Conservation (phyloP, 2,797 vertebrate genomes). For the Adelosebastes latens region DNA sequence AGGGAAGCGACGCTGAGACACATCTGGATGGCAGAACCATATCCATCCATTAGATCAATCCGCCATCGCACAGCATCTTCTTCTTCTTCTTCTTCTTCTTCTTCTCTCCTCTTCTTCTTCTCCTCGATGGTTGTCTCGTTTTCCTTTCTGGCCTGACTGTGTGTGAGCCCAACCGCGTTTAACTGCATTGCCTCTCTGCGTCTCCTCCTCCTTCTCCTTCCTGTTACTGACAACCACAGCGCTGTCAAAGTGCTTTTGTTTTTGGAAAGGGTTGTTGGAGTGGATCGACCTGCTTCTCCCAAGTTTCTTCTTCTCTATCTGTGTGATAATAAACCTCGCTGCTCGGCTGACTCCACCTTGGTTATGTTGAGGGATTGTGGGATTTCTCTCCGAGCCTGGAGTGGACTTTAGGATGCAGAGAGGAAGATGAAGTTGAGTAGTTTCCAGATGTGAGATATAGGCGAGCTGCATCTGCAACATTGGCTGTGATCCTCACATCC, state of each 20-base stretch:
- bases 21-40: slow-evolving; percentile 12
- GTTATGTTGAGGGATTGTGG: slow-evolving; percentile 21
- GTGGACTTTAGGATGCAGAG: slow-evolving; percentile 54
- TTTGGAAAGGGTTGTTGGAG: neutral
- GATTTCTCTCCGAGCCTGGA: slow-evolving; percentile 21
- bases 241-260: slow-evolving; percentile 47
- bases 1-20: slow-evolving; percentile 38
- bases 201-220: slow-evolving; percentile 22
- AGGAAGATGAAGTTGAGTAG: slow-evolving; percentile 78
- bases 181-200: slow-evolving; percentile 68
- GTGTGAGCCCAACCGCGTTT: slow-evolving; percentile 46
- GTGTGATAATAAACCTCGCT: neutral
- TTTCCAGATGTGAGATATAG: slow-evolving; percentile 60
- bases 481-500: slow-evolving; percentile 29
- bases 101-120: neutral
- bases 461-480: slow-evolving; percentile 55
- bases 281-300: slow-evolving; percentile 26
- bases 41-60: slow-evolving; percentile 8
- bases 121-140: slow-evolving; percentile 23
- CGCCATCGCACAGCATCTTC: neutral
- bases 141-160: slow-evolving; percentile 34
- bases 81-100: neutral
- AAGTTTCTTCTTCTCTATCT: no score
- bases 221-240: slow-evolving; percentile 46
- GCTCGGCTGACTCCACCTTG: neutral